A percentile compares a stretch with the other conserved stretches of the same genome.
phyloP scores from a whole-genome alignment of 53 echinoderm and acorn worm species.

The Apostichopus leukothele region DNA sequence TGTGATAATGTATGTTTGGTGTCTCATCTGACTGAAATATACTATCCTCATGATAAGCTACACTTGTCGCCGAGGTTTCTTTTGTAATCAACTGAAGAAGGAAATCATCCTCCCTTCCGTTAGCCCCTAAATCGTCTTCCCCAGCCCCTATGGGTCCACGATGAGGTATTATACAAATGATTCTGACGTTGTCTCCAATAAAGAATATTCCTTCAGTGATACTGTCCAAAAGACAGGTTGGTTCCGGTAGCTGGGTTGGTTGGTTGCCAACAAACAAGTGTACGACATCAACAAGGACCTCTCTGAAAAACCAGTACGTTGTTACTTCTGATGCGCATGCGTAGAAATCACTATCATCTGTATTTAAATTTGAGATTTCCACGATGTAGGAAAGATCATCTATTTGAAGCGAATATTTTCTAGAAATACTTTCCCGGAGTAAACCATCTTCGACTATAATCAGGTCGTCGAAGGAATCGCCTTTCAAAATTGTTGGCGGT shows the following conservation, averaged over 20 bases:
- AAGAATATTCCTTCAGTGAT: neutral
- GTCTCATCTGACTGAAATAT: neutral
- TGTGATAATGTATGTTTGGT: neutral
- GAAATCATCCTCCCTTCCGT: neutral
- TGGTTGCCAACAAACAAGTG: neutral
- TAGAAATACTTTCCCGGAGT: neutral
- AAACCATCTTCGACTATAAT: neutral
- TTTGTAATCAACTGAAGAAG: neutral
- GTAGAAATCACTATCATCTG: neutral
- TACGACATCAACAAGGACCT: neutral
- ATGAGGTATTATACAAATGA: neutral
- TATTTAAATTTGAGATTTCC: neutral
- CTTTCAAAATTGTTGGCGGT: constrained; percentile 5
- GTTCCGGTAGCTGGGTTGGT: neutral
- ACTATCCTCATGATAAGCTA: neutral
- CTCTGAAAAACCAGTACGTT: neutral
- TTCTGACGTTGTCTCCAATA: constrained; percentile 3
- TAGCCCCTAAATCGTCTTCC: neutral
- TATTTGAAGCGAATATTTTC: neutral
- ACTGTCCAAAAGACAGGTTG: constrained; percentile 11
- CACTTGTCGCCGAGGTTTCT: neutral
- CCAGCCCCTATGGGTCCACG: neutral
- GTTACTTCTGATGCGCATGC: neutral
- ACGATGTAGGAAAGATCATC: neutral
- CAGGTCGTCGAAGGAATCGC: neutral